Conservation (phyloP, 2,797 vertebrate species). For the Dendrocincla tyrannina region DNA sequence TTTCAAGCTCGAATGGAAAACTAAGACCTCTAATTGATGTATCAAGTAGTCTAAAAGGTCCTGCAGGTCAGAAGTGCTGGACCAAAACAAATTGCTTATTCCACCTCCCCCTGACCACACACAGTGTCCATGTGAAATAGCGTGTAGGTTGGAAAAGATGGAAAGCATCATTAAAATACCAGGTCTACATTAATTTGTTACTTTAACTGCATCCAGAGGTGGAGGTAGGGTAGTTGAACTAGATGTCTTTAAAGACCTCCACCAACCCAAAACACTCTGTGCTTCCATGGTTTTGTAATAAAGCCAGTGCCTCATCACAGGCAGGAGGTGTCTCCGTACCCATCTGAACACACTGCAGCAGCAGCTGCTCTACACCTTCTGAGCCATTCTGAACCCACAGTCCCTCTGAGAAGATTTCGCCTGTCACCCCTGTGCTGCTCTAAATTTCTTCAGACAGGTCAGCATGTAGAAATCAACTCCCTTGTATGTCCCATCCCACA, state of each 20-base stretch:
- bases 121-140: neutral
- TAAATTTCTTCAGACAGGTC: neutral
- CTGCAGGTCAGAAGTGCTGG: neutral
- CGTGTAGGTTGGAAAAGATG: neutral
- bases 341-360: neutral
- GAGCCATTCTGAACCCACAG: neutral
- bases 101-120: neutral
- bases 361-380: neutral
- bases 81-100: neutral
- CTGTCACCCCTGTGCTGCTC: neutral
- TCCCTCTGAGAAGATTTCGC: neutral
- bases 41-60: neutral
- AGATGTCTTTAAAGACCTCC: neutral
- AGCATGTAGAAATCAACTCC: neutral
- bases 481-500: neutral
- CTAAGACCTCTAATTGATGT: neutral
- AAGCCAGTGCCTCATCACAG: accelerated
- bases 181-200: neutral
- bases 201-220: neutral
- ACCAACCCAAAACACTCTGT: neutral
- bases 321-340: neutral
- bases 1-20: neutral
- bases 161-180: neutral
- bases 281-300: accelerated
- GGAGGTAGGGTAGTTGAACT: neutral